These are phyloP conservation scores for Polypterus bichir DNA, from an alignment of 2,113 vertebrate genomes.

Conservation along the genomic window DNA sequence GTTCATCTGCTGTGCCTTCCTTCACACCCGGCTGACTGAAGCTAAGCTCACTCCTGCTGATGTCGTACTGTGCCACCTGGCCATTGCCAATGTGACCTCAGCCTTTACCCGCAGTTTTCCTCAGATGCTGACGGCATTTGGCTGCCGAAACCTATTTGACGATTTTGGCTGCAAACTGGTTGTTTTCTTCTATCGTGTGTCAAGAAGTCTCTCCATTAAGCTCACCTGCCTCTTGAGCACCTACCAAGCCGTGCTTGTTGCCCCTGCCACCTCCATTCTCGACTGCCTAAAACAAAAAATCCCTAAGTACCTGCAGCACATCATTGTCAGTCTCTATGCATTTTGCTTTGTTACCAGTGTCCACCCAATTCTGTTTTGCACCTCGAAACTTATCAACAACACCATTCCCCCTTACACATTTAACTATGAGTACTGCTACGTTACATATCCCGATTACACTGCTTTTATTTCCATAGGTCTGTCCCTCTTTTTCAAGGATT, in stretches of 20 bases:
- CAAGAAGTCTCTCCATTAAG: conserved; percentile 16
- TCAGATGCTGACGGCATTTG: conserved; percentile 12
- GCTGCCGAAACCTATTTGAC: conserved; percentile 9
- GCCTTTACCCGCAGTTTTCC: conserved; percentile 13
- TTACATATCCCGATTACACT: conserved; percentile 6
- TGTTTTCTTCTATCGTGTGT: conserved; percentile 11
- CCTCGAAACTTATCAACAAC: neutral
- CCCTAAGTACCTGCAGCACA: neutral
- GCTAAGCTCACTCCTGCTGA: too few relatives aligned
- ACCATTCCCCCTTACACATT: neutral
- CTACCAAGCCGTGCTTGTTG: conserved; percentile 14
- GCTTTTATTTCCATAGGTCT: conserved; percentile 14
- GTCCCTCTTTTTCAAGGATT: conserved; percentile 8
- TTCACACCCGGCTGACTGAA: too few relatives aligned
- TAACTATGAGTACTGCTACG: neutral
- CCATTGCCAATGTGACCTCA: too few relatives aligned
- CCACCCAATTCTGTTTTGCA: neutral
- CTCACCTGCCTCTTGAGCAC: conserved; percentile 14
- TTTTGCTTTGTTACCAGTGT: neutral
- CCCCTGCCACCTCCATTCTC: conserved; percentile 1
- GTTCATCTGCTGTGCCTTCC: too few relatives aligned
- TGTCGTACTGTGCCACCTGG: too few relatives aligned
- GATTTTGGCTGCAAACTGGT: conserved; percentile 14
- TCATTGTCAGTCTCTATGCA: neutral
- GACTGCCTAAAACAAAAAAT: neutral